These are phyloP conservation scores for Galerucella calmariensis DNA, from an alignment of 2,888 invertebrate species.

Conservation along the genomic window DNA sequence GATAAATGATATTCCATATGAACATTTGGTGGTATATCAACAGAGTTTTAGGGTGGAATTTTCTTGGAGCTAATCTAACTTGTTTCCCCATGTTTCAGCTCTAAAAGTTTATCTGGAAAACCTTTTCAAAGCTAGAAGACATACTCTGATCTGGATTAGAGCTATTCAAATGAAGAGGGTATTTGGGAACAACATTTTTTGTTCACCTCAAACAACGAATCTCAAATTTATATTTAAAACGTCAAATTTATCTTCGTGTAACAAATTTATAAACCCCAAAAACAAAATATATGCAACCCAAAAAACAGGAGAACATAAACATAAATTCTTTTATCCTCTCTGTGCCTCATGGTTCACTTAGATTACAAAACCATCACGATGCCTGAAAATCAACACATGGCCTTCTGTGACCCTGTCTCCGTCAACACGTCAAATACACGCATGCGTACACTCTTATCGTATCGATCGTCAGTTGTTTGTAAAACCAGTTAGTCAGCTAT, in stretches of 20 bases:
- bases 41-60: too few relatives aligned
- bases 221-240: too few relatives aligned
- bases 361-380: constrained; percentile 30
- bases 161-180: too few relatives aligned
- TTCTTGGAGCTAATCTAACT: too few relatives aligned
- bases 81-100: too few relatives aligned
- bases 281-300: constrained; percentile 26
- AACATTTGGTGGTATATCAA: too few relatives aligned
- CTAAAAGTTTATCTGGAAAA: too few relatives aligned
- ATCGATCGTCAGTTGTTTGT: constrained; percentile 56
- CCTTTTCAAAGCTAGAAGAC: too few relatives aligned
- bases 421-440: constrained; percentile 43
- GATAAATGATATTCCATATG: too few relatives aligned
- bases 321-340: constrained; percentile 31
- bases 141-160: too few relatives aligned
- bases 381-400: constrained; percentile 44
- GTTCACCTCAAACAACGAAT: too few relatives aligned
- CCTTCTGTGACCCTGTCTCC: constrained; percentile 58
- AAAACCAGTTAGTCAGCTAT: constrained; percentile 49
- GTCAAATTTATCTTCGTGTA: not conserved
- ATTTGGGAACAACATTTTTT: too few relatives aligned
- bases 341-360: constrained; percentile 30
- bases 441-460: constrained; percentile 54
- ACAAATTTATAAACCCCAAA: not conserved
- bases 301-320: constrained; percentile 42